Base-by-base conservation (phyloP, 2,888 invertebrate genomes). In the Hybos culiciformis region DNA sequence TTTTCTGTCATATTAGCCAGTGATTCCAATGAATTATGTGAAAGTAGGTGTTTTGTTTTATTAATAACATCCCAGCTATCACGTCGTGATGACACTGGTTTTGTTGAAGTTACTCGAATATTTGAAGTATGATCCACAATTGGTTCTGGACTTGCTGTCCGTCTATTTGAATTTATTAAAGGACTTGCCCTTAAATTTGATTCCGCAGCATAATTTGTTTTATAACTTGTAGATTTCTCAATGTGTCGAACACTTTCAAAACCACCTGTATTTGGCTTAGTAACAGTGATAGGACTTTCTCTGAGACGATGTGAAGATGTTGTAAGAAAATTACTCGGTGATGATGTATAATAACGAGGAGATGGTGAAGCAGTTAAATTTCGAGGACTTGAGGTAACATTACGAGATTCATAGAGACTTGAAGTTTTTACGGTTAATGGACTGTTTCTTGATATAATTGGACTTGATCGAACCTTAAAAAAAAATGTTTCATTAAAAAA, bases 1-100 rank as follows among this genome's bases (percentile, higher is more conserved):
- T 68, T 68, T 51, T 80, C 78, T 1, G 80, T 77, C 53, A 80
- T 63, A 59, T 80, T 80, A 14, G 77, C 79, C 43, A 78, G 62
- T 0, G 81, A 78, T 56, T 83, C 82, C 43, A 83, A 67, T 52
- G 81, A 82, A 51, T 74, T 72, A 53, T 77, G 73, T 50, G 79
- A 80, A 37, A 83, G 68, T 62, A 83, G 73, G 48, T 83, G 79
- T 56, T 81, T 77, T 2, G 85, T 85, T 63, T 84, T 85, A 43
- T 83, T 80, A 43, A 86, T 76, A 6, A 80, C 77, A 56, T 87
- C 86, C 85, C 86, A 86, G 19, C 84, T 83, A 55, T 86, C 85
- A 40, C 79, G 72, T 45, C 83, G 70, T 0, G 72, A 68, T 4
- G 71, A 61, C 1, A 72, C 69, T 21, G 73, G 72, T 46, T 72